Evolutionary conservation across 2,888 invertebrate species (phyloP), one percentile per base, ranked within the genome.

Genomic region (Mesopsocus fuscifrons): DNA sequence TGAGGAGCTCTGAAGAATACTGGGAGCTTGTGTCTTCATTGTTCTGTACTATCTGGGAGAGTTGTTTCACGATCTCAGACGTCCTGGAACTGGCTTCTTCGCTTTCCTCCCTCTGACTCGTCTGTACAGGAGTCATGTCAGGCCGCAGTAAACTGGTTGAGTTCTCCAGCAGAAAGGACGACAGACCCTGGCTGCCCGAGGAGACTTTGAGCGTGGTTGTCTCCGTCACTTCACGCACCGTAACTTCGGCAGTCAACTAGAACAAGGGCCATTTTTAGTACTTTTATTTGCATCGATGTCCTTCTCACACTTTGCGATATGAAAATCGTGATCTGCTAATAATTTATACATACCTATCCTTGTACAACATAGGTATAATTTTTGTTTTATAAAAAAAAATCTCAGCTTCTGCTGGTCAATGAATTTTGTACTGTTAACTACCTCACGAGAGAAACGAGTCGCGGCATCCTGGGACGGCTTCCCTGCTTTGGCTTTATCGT

Each of bases 141-240:
- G 26, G 26, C 11, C 38, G 3, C 4, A 38, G 38, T 13, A 38
- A 11, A 20, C 3, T 18, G 20, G 38, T 18, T 5, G 38, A 38
- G 5, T 15, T 5, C 21, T 38, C 38, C n/a, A 38, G 20, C 3
- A 20, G 5, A 20, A 18, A 38, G 18, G 38, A 18, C 5, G 38
- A 18, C 13, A 18, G n/a, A 11, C 26, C 26, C 11, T 26, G 26
- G 6, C 11, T 6, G 6, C 26, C 26, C 3, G 6, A 9, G 16
- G 66, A 65, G 3, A 69, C 64, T 43, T 64, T 61, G 18, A 69
- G 57, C 45, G 67, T 65, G 15, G 66, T 67, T n/a, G 65, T 66
- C 50, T 67, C 69, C 3, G 64, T 65, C 2, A 64, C 61, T 54
- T 65, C 68, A 46, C 63, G 64, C 1, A 63, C 61, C 11, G 68